Base-by-base conservation (phyloP, 2,797 vertebrate genomes). In the Aplochiton taeniatus region DNA sequence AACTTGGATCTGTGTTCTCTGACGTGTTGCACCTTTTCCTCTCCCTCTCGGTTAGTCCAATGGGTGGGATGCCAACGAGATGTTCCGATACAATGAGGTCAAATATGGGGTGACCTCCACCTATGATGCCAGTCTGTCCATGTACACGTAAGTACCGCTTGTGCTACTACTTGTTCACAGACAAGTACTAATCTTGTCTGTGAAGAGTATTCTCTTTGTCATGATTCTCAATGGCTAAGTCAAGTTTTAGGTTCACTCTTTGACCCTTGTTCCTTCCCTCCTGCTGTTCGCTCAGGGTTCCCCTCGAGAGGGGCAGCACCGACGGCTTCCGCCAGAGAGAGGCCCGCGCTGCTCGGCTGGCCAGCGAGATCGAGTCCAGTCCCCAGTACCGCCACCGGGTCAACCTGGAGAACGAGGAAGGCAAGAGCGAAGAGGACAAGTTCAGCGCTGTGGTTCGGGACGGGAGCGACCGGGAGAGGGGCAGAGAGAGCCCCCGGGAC, bases 21-120 rank as follows among this genome's bases (percentile, higher is more conserved):
- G 16, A 47, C 14, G 12, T 56, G 14, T 46, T 47, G 20, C 51
- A 42, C 2, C 8, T 55, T 63, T 2, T 11, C 10, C 9, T 44
- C 9, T 44, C 41, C 61, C 11, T 48, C 14, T 62, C 5, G 68
- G 17, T 48, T 72, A 98, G 95, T 93, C 95, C 45, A 98, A 98
- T 68, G 96, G 96, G 49, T 98, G 96, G 96, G 96, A 97, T 68
- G 94, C 96, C 66, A 98, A 95, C 18, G 96, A 98, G 83, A 98
- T 98, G 96, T 98, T 98, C 73, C 94, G 94, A 70, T 96, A 86
- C 85, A 98, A 97, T 58, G 95, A 98, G 85, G 94, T 95, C 70
- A 96, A 94, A 72, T 97, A 97, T 11, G 95, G 96, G 5, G 89
- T 97, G 61, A 97, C 96, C 43, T 96, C 95, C 9, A 98, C 96